A percentile compares a stretch with the other conserved stretches of the same genome.
These are phyloP conservation scores for Drosophila sucinea DNA, from an alignment of 1,140 invertebrate species.

Conservation along the genomic window DNA sequence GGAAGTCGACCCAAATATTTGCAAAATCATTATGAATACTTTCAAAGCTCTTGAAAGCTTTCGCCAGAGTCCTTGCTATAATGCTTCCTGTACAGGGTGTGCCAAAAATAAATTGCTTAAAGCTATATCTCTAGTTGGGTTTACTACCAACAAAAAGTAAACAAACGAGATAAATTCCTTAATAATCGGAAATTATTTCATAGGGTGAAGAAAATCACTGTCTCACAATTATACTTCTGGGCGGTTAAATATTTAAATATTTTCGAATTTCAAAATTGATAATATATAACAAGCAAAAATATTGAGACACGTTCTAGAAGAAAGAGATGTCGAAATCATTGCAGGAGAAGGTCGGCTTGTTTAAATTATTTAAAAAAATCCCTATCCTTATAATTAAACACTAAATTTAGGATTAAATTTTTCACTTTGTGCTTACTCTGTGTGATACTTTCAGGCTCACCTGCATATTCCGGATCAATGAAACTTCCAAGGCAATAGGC, in stretches of 20 bases:
- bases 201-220: not conserved
- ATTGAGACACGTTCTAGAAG: too few species aligned
- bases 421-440: too few species aligned
- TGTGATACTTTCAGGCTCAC: conserved; percentile 18
- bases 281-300: not conserved
- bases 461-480: conserved; percentile 32
- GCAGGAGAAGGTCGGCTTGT: too few species aligned
- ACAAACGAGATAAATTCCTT: not conserved
- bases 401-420: too few species aligned
- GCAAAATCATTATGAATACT: not conserved
- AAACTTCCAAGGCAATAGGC: not conserved
- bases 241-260: too few species aligned
- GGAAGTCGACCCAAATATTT: not conserved
- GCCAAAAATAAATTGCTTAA: not conserved
- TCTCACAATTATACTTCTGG: not conserved
- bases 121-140: not conserved
- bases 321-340: too few species aligned
- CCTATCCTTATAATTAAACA: too few species aligned
- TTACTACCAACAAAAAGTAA: not conserved
- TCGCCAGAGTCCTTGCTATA: not conserved
- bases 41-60: not conserved
- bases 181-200: not conserved
- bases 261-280: not conserved
- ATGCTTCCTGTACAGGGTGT: conserved; percentile 3
- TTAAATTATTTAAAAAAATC: too few species aligned